Conservation (phyloP, 2,113 vertebrate genomes). For the Shinisaurus crocodilurus region DNA sequence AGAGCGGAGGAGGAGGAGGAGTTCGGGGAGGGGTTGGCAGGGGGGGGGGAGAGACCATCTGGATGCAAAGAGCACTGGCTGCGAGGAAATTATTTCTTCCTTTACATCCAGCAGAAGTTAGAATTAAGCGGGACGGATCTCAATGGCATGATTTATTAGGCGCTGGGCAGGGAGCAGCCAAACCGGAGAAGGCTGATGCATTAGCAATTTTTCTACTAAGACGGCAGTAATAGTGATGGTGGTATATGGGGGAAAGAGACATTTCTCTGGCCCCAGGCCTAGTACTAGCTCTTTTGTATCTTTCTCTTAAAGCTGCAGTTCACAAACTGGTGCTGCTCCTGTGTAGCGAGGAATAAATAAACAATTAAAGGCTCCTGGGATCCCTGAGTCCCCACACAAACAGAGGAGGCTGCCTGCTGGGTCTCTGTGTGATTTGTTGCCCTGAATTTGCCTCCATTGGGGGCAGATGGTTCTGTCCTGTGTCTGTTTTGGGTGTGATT, state of each 20-base stretch:
- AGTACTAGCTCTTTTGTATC: not conserved
- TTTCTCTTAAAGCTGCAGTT: not conserved
- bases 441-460: not conserved
- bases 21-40: not conserved
- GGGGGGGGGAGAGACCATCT: not conserved
- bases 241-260: not conserved
- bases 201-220: conserved; percentile 16
- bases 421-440: not conserved
- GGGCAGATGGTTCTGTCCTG: not conserved
- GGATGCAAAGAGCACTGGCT: not conserved
- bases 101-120: not conserved
- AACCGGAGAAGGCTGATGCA: not conserved
- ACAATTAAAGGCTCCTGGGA: not conserved
- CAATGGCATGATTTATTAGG: conserved; percentile 6
- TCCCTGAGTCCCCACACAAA: not conserved
- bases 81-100: conserved; percentile 34
- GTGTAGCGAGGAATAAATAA: not conserved
- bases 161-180: not conserved
- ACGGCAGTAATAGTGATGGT: not conserved
- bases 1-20: not conserved
- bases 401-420: not conserved
- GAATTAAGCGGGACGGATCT: conserved; percentile 24
- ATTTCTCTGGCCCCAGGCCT: not conserved
- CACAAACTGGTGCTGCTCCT: not conserved
- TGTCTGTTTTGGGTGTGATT: not conserved